Conservation (phyloP, 2,113 vertebrate species). For the Neopipo cinnamomea region DNA sequence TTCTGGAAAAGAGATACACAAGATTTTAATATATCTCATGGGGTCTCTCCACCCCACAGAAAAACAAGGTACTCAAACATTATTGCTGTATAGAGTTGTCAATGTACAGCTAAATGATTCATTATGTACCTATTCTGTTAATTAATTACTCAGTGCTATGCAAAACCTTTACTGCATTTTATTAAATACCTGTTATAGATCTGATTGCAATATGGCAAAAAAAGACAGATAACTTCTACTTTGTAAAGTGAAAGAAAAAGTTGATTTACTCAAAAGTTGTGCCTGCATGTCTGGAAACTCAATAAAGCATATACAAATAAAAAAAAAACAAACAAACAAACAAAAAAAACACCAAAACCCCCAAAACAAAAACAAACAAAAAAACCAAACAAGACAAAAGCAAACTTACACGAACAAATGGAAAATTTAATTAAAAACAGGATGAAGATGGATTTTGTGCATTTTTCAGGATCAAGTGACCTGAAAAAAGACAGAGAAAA, state of each 20-base stretch:
- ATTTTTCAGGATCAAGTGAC: conserved; percentile 42
- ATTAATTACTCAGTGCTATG: not conserved
- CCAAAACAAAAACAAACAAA: not conserved
- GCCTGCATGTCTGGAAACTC: not conserved
- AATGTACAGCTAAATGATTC: not conserved
- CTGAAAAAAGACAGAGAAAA: not conserved
- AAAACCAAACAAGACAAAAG: not conserved
- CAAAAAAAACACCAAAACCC: too few species aligned
- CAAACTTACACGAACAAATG: not conserved
- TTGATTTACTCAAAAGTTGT: not conserved
- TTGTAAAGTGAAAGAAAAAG: not conserved
- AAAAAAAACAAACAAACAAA: not conserved
- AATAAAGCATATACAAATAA: not conserved
- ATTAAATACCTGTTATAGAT: not conserved
- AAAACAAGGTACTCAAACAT: not conserved
- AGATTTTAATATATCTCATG: not conserved
- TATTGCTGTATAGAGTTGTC: not conserved
- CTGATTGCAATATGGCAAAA: not conserved
- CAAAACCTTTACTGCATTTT: not conserved
- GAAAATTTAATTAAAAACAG: conserved; percentile 40
- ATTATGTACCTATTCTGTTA: not conserved
- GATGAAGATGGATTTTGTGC: not conserved
- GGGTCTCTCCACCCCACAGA: not conserved
- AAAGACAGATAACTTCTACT: not conserved
- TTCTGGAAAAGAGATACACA: not conserved